phyloP scores from a whole-genome alignment of 37 sponge, comb jelly and placozoan genomes.

The Agelas oroides region DNA sequence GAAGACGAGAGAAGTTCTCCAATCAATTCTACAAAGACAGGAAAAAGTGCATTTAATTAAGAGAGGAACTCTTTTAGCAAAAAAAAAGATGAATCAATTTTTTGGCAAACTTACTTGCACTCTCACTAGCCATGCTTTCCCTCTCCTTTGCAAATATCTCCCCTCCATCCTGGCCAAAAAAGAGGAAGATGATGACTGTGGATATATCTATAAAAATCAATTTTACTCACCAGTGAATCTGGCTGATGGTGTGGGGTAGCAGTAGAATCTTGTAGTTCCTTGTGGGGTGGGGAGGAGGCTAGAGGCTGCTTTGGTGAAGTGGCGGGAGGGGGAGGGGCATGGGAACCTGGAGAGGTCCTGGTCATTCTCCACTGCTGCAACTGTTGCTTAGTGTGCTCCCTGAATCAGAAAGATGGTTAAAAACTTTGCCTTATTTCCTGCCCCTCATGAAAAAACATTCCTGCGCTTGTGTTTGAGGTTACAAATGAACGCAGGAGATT shows the following conservation, averaged over 20 bases:
- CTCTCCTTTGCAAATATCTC: constrained; percentile 50
- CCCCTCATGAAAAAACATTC: too few species aligned
- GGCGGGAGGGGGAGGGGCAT: not conserved
- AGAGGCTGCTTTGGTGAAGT: constrained; percentile 8
- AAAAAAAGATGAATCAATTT: too few species aligned
- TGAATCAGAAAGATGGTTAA: not conserved
- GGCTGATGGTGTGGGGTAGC: constrained; percentile 1
- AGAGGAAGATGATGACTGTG: not conserved
- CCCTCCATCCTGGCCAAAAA: constrained; percentile 43
- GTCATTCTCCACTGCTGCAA: not conserved
- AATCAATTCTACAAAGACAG: constrained; percentile 10
- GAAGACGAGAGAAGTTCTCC: constrained; percentile 1
- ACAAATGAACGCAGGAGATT: not conserved
- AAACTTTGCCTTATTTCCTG: too few species aligned
- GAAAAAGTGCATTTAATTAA: not conserved
- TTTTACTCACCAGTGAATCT: constrained; percentile 9
- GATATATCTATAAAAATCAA: too few species aligned
- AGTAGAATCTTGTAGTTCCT: not conserved
- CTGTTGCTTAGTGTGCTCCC: constrained; percentile 55
- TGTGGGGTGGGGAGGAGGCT: not conserved
- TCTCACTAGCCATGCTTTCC: constrained; percentile 46
- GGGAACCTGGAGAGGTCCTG: too few species aligned
- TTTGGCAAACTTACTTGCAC: constrained; percentile 55
- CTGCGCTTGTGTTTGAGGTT: not conserved
- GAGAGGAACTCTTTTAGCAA: too few species aligned